These are phyloP conservation scores for Trachelus stipa DNA, from an alignment of 2,888 invertebrate species.

Conservation along the genomic window DNA sequence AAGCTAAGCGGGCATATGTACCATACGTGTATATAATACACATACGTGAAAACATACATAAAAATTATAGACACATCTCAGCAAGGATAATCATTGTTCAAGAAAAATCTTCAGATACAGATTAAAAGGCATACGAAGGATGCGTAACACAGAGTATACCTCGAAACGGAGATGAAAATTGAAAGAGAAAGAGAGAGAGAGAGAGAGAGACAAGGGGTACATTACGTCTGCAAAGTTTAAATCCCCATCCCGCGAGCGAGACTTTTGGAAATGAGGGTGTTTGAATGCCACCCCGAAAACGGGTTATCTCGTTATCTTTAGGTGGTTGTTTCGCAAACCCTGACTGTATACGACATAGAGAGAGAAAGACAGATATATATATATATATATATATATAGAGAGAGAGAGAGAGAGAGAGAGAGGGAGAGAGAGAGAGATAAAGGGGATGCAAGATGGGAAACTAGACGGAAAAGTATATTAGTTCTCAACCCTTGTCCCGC, in stretches of 20 bases:
- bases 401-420: slow-evolving; percentile 1
- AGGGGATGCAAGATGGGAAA: background rate
- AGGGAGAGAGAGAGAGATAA: background rate
- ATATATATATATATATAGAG: background rate
- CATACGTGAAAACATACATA: too few species aligned
- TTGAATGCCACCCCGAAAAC: slow-evolving; percentile 53
- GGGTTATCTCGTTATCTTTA: slow-evolving; percentile 57
- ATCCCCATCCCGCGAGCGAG: background rate
- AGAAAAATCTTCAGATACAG: too few species aligned
- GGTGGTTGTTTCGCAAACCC: slow-evolving; percentile 40
- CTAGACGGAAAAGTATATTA: slow-evolving; percentile 45
- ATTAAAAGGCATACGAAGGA: too few species aligned
- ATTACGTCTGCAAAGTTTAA: slow-evolving; percentile 20
- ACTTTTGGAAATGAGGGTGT: slow-evolving; percentile 57
- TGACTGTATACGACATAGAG: slow-evolving; percentile 22
- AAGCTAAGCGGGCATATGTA: too few species aligned
- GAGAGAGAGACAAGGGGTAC: background rate
- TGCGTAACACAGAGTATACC: too few species aligned
- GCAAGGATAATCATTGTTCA: too few species aligned
- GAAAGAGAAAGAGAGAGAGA: background rate
- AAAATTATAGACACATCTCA: too few species aligned
- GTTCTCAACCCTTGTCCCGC: slow-evolving; percentile 40
- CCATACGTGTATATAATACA: too few species aligned
- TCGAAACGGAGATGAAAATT: too few species aligned
- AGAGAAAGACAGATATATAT: background rate